Conservation (phyloP, 2,888 invertebrate genomes). For the Eledona agricola region DNA sequence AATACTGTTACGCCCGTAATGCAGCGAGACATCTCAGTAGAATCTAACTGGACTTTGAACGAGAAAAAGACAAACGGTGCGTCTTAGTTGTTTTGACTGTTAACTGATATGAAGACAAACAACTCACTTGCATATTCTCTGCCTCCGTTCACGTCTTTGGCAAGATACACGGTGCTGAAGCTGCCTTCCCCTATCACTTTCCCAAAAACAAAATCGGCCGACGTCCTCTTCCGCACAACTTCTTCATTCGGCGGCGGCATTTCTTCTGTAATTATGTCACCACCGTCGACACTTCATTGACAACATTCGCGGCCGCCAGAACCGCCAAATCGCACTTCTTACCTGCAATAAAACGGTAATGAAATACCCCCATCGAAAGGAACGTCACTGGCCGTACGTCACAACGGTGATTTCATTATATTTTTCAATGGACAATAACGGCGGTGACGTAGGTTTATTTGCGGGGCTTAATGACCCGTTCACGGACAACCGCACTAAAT, state of each 20-base stretch:
- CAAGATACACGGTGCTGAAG: slow-evolving; percentile 94
- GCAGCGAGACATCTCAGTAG: too few relatives aligned
- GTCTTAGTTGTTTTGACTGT: too few relatives aligned
- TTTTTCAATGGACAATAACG: slow-evolving; percentile 32
- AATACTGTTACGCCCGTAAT: too few relatives aligned
- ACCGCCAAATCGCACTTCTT: slow-evolving; percentile 5
- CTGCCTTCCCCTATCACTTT: slow-evolving; percentile 97
- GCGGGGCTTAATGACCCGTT: slow-evolving; percentile 21
- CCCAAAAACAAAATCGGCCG: slow-evolving; percentile 94
- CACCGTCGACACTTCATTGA: background rate
- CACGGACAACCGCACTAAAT: background rate
- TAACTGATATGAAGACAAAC: background rate
- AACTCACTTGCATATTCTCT: slow-evolving; percentile 93
- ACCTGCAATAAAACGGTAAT: slow-evolving; percentile 24
- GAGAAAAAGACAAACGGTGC: too few relatives aligned
- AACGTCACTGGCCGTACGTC: slow-evolving; percentile 35
- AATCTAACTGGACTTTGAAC: too few relatives aligned
- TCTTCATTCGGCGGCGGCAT: slow-evolving; percentile 58
- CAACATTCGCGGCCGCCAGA: background rate
- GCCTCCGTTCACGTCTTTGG: slow-evolving; percentile 88
- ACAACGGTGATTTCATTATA: slow-evolving; percentile 33
- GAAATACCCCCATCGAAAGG: slow-evolving; percentile 12
- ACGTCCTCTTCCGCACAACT: slow-evolving; percentile 72
- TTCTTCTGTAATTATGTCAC: slow-evolving; percentile 1
- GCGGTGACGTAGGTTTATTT: slow-evolving; percentile 25